phyloP scores from a whole-genome alignment of 1,140 invertebrate species.

The Pogonomyrmex californicus region DNA sequence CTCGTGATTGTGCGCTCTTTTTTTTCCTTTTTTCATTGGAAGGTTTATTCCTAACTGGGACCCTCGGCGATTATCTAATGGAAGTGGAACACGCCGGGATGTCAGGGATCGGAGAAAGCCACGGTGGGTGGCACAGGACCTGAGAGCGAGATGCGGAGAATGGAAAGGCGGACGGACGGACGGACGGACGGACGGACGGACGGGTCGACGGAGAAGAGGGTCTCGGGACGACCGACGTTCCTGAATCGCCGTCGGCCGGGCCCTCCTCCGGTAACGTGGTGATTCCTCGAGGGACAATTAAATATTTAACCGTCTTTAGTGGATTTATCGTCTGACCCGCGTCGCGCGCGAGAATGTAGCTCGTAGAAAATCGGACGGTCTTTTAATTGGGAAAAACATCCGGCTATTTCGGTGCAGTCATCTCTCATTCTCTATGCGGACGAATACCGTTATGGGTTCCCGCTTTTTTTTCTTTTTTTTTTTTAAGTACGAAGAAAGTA shows the following conservation, averaged over 20 bases:
- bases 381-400: constrained; percentile 61
- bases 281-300: constrained; percentile 70
- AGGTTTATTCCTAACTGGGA: constrained; percentile 57
- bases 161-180: background rate
- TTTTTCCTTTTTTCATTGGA: constrained; percentile 9
- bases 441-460: constrained; percentile 10
- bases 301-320: constrained; percentile 78
- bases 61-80: constrained; percentile 73
- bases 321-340: constrained; percentile 66
- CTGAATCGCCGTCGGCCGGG: constrained; percentile 25
- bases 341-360: constrained; percentile 21
- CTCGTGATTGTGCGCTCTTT: constrained; percentile 24
- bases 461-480: constrained; percentile 24
- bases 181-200: constrained; percentile 22
- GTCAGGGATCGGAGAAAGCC: constrained; percentile 66
- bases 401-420: constrained; percentile 7
- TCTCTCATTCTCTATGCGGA: constrained; percentile 19
- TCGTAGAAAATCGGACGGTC: constrained; percentile 44
- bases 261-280: constrained; percentile 32
- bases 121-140: constrained; percentile 40
- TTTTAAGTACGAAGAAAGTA: constrained; percentile 35
- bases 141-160: constrained; percentile 10
- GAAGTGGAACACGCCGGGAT: constrained; percentile 67
- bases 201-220: constrained; percentile 64
- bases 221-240: constrained; percentile 61